Evolutionary conservation across 2,888 invertebrate species (phyloP).

Genomic region (Eretmocerus hayati): DNA sequence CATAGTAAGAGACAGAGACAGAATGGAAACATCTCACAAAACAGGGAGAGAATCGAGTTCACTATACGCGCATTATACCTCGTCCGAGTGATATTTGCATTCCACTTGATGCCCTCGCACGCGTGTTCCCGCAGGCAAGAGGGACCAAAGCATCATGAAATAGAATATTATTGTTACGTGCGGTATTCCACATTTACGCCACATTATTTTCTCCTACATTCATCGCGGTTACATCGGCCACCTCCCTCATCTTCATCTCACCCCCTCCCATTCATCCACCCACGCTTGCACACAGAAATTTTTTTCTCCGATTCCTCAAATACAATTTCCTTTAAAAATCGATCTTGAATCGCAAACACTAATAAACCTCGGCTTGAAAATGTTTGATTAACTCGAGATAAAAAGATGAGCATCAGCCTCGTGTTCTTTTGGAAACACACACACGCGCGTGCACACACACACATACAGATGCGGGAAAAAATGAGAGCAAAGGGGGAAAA

Average conservation of each 20-base stretch:
- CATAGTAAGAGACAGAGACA: neutral
- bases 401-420: too few relatives aligned
- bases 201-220: conserved; percentile 13
- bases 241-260: neutral
- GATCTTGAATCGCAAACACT: neutral
- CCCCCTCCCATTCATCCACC: neutral
- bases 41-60: neutral
- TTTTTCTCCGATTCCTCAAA: too few relatives aligned
- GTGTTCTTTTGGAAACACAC: too few relatives aligned
- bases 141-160: too few relatives aligned
- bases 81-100: conserved; percentile 44
- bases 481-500: too few relatives aligned
- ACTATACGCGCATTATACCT: conserved; percentile 43
- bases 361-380: neutral
- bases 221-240: neutral
- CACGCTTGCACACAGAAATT: too few relatives aligned
- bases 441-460: too few relatives aligned
- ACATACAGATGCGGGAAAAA: too few relatives aligned
- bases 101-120: conserved; percentile 38
- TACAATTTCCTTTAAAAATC: conserved; percentile 4
- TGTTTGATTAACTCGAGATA: conserved; percentile 13
- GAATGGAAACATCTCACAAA: too few relatives aligned
- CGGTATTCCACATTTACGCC: too few relatives aligned
- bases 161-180: too few relatives aligned
- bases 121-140: too few relatives aligned